phyloP scores from a whole-genome alignment of 1,140 invertebrate genomes.

The Grapholita molesta region DNA sequence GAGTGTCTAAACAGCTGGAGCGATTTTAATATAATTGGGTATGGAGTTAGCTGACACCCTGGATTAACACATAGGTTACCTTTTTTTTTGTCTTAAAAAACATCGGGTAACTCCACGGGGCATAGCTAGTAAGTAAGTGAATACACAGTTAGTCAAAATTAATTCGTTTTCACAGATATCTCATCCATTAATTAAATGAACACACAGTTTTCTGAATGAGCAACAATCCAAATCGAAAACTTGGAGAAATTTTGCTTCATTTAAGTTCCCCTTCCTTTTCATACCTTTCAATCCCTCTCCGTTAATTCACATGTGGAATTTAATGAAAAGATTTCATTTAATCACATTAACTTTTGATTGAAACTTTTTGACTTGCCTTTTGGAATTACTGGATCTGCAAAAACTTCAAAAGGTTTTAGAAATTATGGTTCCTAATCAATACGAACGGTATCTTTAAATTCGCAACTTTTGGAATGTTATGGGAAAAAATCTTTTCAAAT shows the following conservation, averaged over 20 bases:
- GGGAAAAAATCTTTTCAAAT: not conserved
- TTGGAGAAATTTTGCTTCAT: not conserved
- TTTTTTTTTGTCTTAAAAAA: too few relatives aligned
- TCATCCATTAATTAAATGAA: not conserved
- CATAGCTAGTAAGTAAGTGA: too few relatives aligned
- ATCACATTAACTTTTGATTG: constrained; percentile 3
- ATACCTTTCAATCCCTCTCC: not conserved
- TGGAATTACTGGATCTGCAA: not conserved
- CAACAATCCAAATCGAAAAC: not conserved
- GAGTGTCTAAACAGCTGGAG: too few relatives aligned
- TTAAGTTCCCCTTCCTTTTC: not conserved
- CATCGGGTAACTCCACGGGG: too few relatives aligned
- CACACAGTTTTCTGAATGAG: not conserved
- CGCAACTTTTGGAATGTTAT: not conserved
- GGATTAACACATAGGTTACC: too few relatives aligned
- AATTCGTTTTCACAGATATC: not conserved
- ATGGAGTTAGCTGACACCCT: too few relatives aligned
- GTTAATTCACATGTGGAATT: constrained; percentile 2
- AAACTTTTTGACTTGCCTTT: not conserved
- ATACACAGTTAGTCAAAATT: too few relatives aligned
- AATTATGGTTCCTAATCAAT: too few relatives aligned
- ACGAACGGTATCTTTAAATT: not conserved
- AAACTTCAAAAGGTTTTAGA: too few relatives aligned
- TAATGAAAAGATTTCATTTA: not conserved
- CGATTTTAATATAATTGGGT: too few relatives aligned